Evolutionary conservation across 2,888 invertebrate genomes (phyloP), one percentile per base, ranked within the genome.

Genomic region (Catocala fraxini): DNA sequence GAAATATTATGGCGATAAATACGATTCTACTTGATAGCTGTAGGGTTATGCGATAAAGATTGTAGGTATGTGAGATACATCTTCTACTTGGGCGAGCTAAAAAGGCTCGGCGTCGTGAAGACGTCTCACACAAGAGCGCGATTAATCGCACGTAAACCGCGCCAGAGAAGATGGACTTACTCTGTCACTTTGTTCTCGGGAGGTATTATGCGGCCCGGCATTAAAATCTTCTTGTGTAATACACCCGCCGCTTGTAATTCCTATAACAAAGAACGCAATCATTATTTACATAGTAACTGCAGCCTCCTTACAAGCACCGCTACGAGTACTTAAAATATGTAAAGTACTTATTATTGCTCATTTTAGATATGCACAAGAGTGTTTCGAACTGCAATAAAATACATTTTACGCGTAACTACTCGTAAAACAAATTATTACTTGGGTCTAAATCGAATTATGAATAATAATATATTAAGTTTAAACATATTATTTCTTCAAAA

Each of bases 141-240:
- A 81, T 79, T 84, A 86, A 85, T 86, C 84, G 79, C 77, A 78
- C 75, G 79, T 82, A 71, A 79, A 79, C 65, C 71, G 64, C 64
- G 69, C 34, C 55, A 48, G 65, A 62, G 62, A 77, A 75, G 71
- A 70, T 74, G 64, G 65, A 92, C 93, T 91, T 88, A 94, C 94
- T 89, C 81, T 70, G 59, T 78, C 59, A 93, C 91, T 82, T 82
- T 86, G 60, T 74, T 56, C 76, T 89, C 85, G 6, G 93, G 88
- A 62, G 94, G 94, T 79, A 93, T 80, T 59, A 89, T 77, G 65
- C 91, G 90, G 62, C 94, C 94, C 12, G 90, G 90, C 80, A 92
- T 88, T 51, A 89, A 84, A 68, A 94, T 90, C 85, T 94, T 94
- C 87, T 82, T 89, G 82, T 93, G 82, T 46, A 79, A 72, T 63